Evolutionary conservation across 2,888 invertebrate species (phyloP), one percentile per base, ranked within the genome.

Genomic region (Agrochola lychnidis): DNA sequence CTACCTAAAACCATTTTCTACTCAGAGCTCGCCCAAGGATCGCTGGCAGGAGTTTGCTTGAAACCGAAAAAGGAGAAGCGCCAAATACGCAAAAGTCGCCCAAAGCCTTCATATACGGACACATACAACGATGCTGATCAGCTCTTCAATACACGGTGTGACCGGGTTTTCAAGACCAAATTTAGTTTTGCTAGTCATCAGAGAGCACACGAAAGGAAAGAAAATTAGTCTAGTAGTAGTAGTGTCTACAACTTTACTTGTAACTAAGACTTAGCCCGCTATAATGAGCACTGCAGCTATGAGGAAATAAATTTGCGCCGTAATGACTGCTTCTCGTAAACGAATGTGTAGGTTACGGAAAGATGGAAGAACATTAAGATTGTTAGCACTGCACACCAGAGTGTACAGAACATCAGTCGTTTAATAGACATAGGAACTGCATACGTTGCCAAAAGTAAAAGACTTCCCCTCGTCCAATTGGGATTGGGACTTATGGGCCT

Each of bases 221-320:
- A n/a, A n/a, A n/a, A n/a, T n/a, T n/a, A n/a, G n/a, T n/a, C n/a
- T n/a, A n/a, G n/a, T n/a, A n/a, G n/a, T n/a, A n/a, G n/a, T 5
- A 51, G 5, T 2, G 25, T 51, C 25, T 16, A 40, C 25, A 51
- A 10, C 2, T 73, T 16, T 2, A 71, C 73, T 22, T 5, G 14
- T 25, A 22, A 51, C 19, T 6, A 73, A 73, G 19, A 36, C 0
- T 70, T 66, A n/a, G 7, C 9, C 19, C 22, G 16, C 10, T 73
- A 6, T 73, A 72, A 75, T 53, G 30, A 53, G 16, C 1, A 25
- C 16, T 25, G 40, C 10, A 73, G 22, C 25, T 25, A 73, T 0
- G 36, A 25, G 74, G 75, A 73, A 75, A 42, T 75, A 56, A 56
- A 42, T 53, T 72, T 42, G 53, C 22, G 16, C 16, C 22, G 3